Evolutionary conservation across 2,113 vertebrate genomes (phyloP), one percentile per base, ranked within the genome.

Genomic region (Gobius niger): DNA sequence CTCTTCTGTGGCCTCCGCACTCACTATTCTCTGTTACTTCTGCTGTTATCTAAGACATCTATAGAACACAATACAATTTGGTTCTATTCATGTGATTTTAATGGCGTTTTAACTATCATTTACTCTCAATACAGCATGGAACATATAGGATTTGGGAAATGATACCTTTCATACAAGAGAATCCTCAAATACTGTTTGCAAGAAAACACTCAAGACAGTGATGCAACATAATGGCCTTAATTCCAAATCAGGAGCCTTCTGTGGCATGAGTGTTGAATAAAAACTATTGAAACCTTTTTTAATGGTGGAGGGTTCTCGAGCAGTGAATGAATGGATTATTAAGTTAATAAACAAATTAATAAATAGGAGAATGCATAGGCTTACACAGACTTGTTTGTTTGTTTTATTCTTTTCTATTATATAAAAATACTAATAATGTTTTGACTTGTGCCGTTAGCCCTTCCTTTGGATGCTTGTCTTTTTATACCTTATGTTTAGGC

Each of bases 1-100:
- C 78, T 82, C 83, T 79, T 86, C 81, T 78, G 63, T 80, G 75
- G 83, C 86, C 88, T 86, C 77, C 42, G 41, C 78, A 84, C 83
- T 83, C 69, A 56, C 81, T 66, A 60, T 56, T 76, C 80, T 86
- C 81, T 82, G 64, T 83, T 82, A 74, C 63, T 40, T 65, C 75
- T 79, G 50, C 77, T 64, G 67, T 86, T 74, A 80, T 85, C 83
- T 74, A 82, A 90, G 72, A 73, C 74, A 67, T 1, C 62, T 65
- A 76, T 83, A 44, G 72, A 80, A 77, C 7, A 70, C 18, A 84
- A 69, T 4, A 19, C 69, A 40, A 7, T 19, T 47, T 44, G 62
- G 24, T 59, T 9, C 63, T 72, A 18, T 72, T 72, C 61, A 65
- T 46, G 14, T 60, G 57, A 60, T 42, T 42, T n/a, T 10, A 60